phyloP scores from a whole-genome alignment of 2,888 invertebrate species.

The Cheilosia grossa region DNA sequence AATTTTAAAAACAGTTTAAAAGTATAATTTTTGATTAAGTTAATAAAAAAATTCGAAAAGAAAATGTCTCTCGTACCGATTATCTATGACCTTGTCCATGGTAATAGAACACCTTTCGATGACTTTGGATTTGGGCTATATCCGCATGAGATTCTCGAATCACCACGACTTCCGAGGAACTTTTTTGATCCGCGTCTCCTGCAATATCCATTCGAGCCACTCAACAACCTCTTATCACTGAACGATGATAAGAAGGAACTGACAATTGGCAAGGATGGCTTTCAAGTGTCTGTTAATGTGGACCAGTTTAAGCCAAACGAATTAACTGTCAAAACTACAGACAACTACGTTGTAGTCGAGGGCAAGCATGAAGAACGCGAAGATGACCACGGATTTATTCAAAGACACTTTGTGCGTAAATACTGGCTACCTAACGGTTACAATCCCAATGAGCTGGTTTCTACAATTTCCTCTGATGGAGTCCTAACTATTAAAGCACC shows the following conservation, averaged over 20 bases:
- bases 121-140: constrained; percentile 58
- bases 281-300: constrained; percentile 88
- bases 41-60: background rate
- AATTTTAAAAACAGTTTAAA: too few relatives aligned
- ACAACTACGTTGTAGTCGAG: constrained; percentile 87
- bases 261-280: constrained; percentile 85
- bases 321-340: constrained; percentile 89
- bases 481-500: constrained; percentile 88
- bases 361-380: constrained; percentile 89
- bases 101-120: constrained; percentile 23
- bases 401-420: constrained; percentile 88
- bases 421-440: constrained; percentile 89
- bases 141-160: constrained; percentile 59
- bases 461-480: constrained; percentile 89
- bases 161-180: constrained; percentile 29
- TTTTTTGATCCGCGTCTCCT: constrained; percentile 85
- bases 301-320: constrained; percentile 90
- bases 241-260: constrained; percentile 24
- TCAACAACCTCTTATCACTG: constrained; percentile 79
- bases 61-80: constrained; percentile 62
- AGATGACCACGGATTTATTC: constrained; percentile 88
- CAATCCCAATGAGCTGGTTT: constrained; percentile 87
- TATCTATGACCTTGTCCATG: constrained; percentile 35
- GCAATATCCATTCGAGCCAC: constrained; percentile 87
- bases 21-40: too few relatives aligned